Base-by-base conservation (phyloP, 2,888 invertebrate genomes). In the Microplitis deprimator region DNA sequence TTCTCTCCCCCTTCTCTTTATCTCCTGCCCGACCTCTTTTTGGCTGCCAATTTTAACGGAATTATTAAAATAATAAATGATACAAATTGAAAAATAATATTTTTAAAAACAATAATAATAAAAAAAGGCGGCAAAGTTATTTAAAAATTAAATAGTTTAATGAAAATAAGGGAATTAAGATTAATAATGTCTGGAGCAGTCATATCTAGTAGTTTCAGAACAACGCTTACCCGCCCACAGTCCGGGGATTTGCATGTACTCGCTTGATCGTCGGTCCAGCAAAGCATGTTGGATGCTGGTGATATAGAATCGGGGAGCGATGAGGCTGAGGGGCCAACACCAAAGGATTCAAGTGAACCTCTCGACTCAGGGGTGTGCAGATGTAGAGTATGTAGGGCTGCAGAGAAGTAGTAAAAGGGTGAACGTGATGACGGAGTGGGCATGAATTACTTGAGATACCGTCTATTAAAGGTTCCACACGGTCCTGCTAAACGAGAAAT, bases 391-490 rank as follows among this genome's bases (percentile, higher is more conserved):
- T 17, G 16, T 40, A 41, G 20, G 8, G 8, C 62, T 60, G 10
- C 8, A 60, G 10, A n/a, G 6, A 60, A 5, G 13, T 16, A 60
- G 13, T 60, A 8, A 8, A 17, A 73, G 71, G 77, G 71, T 50
- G 50, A 50, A 50, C 13, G 50, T 74, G 80, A 76, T 50, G 50
- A 50, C 50, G 50, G 50, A 50, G 50, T 74, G 71, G 77, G 81
- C 81, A 81, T 79, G 79, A 81, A 78, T 81, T 81, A 81, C 79
- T 79, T 68, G 72, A 68, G 78, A 81, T 79, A 81, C 74, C 81
- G 79, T 81, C 78, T 79, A 79, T 79, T 79, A 70, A 75, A 77
- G 75, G 41, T 60, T 72, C 62, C 75, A 75, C 59, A 78, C 61
- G 40, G 71, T 41, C 70, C 71, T 71, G 64, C 62, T 77, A 73